Percentiles rank a stretch among this genome's conserved stretches.
Evolutionary conservation across 2,113 vertebrate species (phyloP).

Genomic region (Antennarius striatus): DNA sequence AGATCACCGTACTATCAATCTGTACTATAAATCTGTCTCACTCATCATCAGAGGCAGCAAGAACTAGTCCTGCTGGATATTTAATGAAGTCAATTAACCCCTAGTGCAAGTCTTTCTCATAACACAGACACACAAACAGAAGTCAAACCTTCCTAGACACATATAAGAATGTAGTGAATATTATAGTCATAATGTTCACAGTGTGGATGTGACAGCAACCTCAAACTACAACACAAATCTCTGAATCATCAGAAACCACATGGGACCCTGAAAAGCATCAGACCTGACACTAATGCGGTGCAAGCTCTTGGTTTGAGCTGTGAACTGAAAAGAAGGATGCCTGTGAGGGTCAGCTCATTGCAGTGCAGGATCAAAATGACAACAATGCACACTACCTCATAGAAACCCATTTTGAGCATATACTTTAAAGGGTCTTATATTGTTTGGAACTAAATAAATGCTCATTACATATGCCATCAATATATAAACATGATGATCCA

Average conservation of each 20-base stretch:
- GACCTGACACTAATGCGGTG: constrained; percentile 67
- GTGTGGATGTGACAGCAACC: constrained; percentile 60
- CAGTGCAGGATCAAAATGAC: constrained; percentile 1
- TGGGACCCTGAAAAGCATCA: constrained; percentile 58
- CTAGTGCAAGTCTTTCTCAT: constrained; percentile 24
- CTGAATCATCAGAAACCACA: constrained; percentile 72
- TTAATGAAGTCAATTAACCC: constrained; percentile 35
- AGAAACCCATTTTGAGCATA: background rate
- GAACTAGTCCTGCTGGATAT: constrained; percentile 9
- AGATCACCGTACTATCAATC: background rate
- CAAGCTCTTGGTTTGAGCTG: constrained; percentile 62
- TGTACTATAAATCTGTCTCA: background rate
- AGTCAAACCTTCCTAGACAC: constrained; percentile 31
- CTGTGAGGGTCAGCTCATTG: constrained; percentile 13
- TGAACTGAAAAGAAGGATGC: constrained; percentile 37
- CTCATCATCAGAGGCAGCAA: background rate
- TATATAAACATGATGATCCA: constrained; percentile 12
- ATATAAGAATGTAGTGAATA: constrained; percentile 34
- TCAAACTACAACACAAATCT: constrained; percentile 61
- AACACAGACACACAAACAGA: constrained; percentile 14
- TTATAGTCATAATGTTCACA: constrained; percentile 35
- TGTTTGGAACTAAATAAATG: background rate
- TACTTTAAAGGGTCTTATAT: background rate
- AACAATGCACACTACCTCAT: background rate
- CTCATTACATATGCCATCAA: background rate